Conservation (phyloP, 1,140 invertebrate genomes). For the Pentalonia nigronervosa region DNA sequence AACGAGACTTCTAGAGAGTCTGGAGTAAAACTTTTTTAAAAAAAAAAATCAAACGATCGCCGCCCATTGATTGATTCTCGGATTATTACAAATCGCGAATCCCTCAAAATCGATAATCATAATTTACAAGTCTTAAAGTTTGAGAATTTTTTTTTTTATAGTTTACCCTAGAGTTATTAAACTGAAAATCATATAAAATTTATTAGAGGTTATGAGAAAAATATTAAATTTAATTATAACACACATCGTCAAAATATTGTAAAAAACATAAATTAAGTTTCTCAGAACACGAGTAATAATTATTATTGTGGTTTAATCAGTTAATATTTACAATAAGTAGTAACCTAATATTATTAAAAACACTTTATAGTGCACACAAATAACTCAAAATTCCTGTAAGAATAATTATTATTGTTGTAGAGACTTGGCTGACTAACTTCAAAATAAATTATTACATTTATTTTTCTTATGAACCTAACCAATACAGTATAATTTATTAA, state of each 20-base stretch:
- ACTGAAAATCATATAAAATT: background rate
- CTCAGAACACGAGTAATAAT: background rate
- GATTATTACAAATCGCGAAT: constrained; percentile 5
- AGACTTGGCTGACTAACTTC: background rate
- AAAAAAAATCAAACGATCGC: background rate
- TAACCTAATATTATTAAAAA: background rate
- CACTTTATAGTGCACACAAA: background rate
- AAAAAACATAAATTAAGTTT: background rate
- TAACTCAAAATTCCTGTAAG: background rate
- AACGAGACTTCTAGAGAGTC: background rate
- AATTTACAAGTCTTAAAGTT: background rate
- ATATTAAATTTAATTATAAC: background rate
- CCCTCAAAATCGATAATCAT: background rate
- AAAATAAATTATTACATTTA: background rate
- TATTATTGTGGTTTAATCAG: background rate
- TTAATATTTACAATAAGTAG: background rate
- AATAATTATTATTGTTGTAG: background rate
- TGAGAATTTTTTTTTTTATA: background rate
- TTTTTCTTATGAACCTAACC: background rate
- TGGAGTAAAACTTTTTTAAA: background rate
- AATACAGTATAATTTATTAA: background rate
- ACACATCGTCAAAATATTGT: background rate
- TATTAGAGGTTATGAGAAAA: background rate
- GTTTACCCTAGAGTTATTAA: background rate
- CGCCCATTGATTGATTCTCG: background rate